phyloP scores from a whole-genome alignment of 1,140 invertebrate species.

The Atta colombica region DNA sequence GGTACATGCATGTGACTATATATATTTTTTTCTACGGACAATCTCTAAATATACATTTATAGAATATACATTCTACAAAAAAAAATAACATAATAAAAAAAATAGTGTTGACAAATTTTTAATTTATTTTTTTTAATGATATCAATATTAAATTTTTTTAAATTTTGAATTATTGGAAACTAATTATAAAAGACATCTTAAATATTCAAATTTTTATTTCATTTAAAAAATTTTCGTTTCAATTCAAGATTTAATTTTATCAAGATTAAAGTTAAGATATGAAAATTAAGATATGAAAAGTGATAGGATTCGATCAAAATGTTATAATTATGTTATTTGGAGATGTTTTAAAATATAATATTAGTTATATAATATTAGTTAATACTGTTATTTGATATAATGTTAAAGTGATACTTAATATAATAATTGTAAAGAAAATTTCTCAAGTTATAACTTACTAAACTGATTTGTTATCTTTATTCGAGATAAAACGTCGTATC shows the following conservation, averaged over 20 bases:
- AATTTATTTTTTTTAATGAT: not conserved
- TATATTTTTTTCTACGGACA: not conserved
- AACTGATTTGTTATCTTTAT: not conserved
- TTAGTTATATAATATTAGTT: not conserved
- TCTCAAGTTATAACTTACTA: not conserved
- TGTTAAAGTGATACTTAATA: not conserved
- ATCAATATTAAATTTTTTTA: not conserved
- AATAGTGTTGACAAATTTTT: not conserved
- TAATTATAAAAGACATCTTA: not conserved
- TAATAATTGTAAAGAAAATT: not conserved
- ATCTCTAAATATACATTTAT: not conserved
- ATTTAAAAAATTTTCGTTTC: not conserved
- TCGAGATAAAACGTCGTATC: conserved; percentile 20
- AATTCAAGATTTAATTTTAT: conserved; percentile 5
- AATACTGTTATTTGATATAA: not conserved
- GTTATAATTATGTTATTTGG: not conserved
- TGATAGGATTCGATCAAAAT: not conserved
- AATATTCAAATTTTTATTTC: not conserved
- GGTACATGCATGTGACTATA: not conserved
- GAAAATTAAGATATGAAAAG: not conserved
- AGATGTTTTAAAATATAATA: not conserved
- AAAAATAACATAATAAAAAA: not conserved
- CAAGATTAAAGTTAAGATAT: not conserved
- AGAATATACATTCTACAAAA: not conserved
- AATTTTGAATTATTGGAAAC: not conserved